These are phyloP conservation scores for Stichodactyla mertensii DNA, from an alignment of 64 coral and sea anemone species.

Conservation along the genomic window DNA sequence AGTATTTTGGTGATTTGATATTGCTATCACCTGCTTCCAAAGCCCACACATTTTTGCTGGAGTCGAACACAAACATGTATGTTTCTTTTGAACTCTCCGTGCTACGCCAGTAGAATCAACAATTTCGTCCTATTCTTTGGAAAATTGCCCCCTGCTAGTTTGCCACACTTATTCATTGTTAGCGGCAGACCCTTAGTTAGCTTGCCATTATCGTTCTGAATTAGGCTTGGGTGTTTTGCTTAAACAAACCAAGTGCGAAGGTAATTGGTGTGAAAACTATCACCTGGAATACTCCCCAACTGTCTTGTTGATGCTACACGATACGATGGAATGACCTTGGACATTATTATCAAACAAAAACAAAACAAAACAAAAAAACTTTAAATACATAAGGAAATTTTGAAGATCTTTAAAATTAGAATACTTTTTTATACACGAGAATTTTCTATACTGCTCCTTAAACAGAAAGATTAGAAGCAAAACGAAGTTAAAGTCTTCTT, in stretches of 20 bases:
- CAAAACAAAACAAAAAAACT: too few relatives aligned
- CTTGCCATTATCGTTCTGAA: not conserved
- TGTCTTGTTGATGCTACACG: not conserved
- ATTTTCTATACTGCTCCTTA: too few relatives aligned
- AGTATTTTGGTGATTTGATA: too few relatives aligned
- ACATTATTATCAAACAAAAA: too few relatives aligned
- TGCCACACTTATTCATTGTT: not conserved
- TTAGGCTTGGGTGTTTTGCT: not conserved
- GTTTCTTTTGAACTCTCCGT: not conserved
- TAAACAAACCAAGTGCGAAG: not conserved
- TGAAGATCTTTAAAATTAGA: too few relatives aligned
- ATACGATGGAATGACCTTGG: not conserved
- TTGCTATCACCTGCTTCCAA: not conserved
- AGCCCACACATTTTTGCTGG: not conserved
- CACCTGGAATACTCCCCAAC: not conserved
- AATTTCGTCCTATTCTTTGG: not conserved
- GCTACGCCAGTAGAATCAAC: not conserved
- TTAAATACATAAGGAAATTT: too few relatives aligned
- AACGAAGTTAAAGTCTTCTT: too few relatives aligned
- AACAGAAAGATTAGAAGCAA: too few relatives aligned
- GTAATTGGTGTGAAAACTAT: constrained; percentile 1
- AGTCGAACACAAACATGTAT: not conserved
- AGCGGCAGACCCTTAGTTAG: not conserved
- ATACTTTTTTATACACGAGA: too few relatives aligned
- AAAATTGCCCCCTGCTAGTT: not conserved